Percentiles rank a stretch among this genome's conserved stretches.
These are phyloP conservation scores for Himalopsyche phryganea DNA, from an alignment of 1,140 invertebrate genomes.

Conservation along the genomic window DNA sequence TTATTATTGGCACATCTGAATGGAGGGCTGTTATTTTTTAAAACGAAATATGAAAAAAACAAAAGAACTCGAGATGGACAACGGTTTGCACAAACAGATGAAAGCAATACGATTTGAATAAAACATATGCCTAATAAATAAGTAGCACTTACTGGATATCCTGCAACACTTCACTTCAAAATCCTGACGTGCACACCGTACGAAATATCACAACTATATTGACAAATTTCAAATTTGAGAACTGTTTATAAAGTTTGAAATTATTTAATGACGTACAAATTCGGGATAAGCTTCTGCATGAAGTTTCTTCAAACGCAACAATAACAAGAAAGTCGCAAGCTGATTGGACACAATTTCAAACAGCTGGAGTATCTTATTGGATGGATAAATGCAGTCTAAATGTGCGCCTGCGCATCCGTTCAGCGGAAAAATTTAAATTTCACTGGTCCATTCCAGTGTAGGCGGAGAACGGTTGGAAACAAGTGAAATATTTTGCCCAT, in stretches of 20 bases:
- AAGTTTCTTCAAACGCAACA: constrained; percentile 24
- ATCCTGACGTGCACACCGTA: neutral
- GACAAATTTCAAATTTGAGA: neutral
- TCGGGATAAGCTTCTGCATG: constrained; percentile 12
- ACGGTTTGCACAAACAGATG: no score
- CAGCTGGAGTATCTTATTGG: neutral
- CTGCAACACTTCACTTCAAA: no score
- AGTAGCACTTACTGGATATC: no score
- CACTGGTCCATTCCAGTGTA: no score
- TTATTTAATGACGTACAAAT: neutral
- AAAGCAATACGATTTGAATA: no score
- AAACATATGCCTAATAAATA: no score
- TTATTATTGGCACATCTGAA: no score
- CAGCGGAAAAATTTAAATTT: constrained; percentile 3
- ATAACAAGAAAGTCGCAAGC: constrained; percentile 2
- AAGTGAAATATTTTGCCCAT: no score
- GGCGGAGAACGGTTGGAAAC: no score
- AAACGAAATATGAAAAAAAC: no score
- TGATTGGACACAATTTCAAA: constrained; percentile 15
- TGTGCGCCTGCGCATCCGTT: constrained; percentile 6
- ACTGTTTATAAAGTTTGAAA: constrained; percentile 19
- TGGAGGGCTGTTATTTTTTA: no score
- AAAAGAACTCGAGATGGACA: no score
- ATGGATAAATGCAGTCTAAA: neutral
- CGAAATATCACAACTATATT: constrained; percentile 1